Evolutionary conservation across 2,113 vertebrate species (phyloP).

Genomic region (Tringa solitaria): DNA sequence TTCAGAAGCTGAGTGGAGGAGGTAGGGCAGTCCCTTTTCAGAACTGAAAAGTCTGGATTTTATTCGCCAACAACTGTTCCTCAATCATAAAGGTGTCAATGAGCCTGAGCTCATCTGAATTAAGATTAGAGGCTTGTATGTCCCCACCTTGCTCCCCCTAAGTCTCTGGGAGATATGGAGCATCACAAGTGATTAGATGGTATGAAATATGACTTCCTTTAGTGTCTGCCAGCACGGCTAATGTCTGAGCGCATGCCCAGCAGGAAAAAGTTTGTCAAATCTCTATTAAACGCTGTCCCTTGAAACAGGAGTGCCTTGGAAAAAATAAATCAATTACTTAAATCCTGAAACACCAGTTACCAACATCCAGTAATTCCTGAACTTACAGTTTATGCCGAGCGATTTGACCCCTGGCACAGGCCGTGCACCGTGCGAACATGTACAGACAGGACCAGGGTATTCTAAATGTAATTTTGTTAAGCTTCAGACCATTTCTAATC

Average conservation of each 20-base stretch:
- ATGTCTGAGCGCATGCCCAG: accelerated
- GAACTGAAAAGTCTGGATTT: background rate
- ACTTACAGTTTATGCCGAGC: background rate
- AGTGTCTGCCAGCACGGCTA: background rate
- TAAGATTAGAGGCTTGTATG: background rate
- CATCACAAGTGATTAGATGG: background rate
- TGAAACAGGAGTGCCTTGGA: background rate
- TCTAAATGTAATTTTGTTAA: background rate
- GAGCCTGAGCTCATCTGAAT: background rate
- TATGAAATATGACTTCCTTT: background rate
- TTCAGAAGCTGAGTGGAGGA: background rate
- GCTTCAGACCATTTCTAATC: background rate
- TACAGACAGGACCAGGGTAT: background rate
- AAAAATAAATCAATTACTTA: background rate
- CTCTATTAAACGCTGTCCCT: background rate
- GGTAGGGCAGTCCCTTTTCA: background rate
- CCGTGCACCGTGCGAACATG: accelerated
- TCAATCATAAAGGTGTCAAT: background rate
- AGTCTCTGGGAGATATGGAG: background rate
- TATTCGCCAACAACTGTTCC: background rate
- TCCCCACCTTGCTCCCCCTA: background rate
- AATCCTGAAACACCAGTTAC: background rate
- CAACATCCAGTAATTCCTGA: background rate
- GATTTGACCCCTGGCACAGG: background rate
- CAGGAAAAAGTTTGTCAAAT: background rate